Evolutionary conservation across 37 sponge, comb jelly and placozoan species (phyloP).

Genomic region (Chondrilla cf. caribensis): DNA sequence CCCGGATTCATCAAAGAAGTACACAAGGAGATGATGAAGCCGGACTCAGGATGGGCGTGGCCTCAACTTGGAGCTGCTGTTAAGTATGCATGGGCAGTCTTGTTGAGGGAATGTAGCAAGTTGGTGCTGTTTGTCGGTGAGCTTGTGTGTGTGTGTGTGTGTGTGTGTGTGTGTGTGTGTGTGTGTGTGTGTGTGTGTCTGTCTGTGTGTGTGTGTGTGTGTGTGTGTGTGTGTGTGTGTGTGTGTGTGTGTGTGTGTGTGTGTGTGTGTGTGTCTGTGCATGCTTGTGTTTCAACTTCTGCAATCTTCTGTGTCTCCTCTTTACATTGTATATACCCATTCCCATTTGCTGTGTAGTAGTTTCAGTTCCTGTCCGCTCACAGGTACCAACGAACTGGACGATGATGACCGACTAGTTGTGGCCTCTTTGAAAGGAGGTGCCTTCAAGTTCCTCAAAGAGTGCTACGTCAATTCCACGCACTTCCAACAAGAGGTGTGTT

Average conservation of each 20-base stretch:
- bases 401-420: conserved; percentile 75
- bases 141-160: conserved; percentile 2
- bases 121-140: conserved; percentile 51
- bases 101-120: conserved; percentile 71
- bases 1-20: not conserved
- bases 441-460: conserved; percentile 54
- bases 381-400: conserved; percentile 58
- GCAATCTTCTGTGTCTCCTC: too few relatives aligned
- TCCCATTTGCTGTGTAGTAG: too few relatives aligned
- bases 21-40: not conserved
- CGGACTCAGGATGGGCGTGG: conserved; percentile 37
- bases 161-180: conserved; percentile 10
- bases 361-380: too few relatives aligned
- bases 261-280: too few relatives aligned
- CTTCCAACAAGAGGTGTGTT: conserved; percentile 57
- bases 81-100: conserved; percentile 74
- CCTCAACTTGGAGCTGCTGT: conserved; percentile 63
- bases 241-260: conserved; percentile 20
- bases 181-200: conserved; percentile 17
- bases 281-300: too few relatives aligned
- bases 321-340: too few relatives aligned
- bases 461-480: conserved; percentile 36
- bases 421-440: conserved; percentile 35
- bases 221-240: conserved; percentile 35
- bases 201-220: conserved; percentile 13